phyloP scores from a whole-genome alignment of 1,140 invertebrate genomes.

The Drosophila burlai region DNA sequence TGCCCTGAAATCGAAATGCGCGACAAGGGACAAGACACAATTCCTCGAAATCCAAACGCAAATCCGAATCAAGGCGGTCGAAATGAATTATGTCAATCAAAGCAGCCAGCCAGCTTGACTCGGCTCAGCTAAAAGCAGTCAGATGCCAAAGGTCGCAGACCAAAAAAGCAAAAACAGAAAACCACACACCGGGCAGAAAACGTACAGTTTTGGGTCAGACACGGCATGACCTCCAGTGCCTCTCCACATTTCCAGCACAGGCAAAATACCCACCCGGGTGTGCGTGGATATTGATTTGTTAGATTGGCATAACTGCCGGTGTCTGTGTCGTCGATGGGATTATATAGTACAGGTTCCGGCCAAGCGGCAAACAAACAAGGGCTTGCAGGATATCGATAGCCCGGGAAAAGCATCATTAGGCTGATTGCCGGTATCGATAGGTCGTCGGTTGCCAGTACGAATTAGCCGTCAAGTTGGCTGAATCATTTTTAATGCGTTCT shows the following conservation, averaged over 20 bases:
- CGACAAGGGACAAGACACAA: slow-evolving; percentile 4
- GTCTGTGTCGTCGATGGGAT: not conserved
- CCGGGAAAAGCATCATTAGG: slow-evolving; percentile 36
- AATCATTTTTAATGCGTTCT: slow-evolving; percentile 28
- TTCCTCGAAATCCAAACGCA: not conserved
- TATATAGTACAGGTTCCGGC: slow-evolving; percentile 6
- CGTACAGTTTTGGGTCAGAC: slow-evolving; percentile 56
- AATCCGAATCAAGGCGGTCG: slow-evolving; percentile 30
- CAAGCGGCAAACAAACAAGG: slow-evolving; percentile 8
- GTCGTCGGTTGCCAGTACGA: slow-evolving; percentile 6
- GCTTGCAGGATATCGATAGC: slow-evolving; percentile 18
- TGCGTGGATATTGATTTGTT: slow-evolving; percentile 43
- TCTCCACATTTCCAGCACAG: not conserved
- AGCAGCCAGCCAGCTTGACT: slow-evolving; percentile 15
- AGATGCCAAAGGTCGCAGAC: slow-evolving; percentile 52
- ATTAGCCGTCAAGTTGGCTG: slow-evolving; percentile 37
- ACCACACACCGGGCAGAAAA: slow-evolving; percentile 18
- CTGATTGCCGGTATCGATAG: slow-evolving; percentile 33
- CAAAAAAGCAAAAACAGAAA: slow-evolving; percentile 36
- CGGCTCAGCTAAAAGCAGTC: slow-evolving; percentile 17
- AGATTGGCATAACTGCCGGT: slow-evolving; percentile 7
- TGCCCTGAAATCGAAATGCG: slow-evolving; percentile 31
- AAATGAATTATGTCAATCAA: slow-evolving; percentile 50
- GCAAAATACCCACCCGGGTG: slow-evolving; percentile 7
- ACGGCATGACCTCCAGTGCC: slow-evolving; percentile 47